Conservation (phyloP, 2,113 vertebrate genomes). For the Mola mola region DNA sequence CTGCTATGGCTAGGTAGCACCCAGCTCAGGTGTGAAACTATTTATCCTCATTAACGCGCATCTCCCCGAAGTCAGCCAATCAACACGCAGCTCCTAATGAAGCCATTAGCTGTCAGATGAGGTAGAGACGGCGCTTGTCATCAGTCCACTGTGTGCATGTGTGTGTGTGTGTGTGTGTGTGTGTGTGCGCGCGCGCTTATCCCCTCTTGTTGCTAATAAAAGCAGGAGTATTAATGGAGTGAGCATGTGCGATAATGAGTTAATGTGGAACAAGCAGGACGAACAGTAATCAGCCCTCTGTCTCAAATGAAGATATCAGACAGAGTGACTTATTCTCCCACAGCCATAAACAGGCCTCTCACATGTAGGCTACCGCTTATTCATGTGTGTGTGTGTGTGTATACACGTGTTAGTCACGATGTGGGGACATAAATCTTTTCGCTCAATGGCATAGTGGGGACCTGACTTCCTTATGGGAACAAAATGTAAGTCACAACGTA, state of each 20-base stretch:
- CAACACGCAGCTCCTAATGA: slow-evolving; percentile 94
- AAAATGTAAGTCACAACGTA: too few species aligned
- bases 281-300: slow-evolving; percentile 85
- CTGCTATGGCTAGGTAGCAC: slow-evolving; percentile 78
- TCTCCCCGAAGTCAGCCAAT: slow-evolving; percentile 96
- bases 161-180: slow-evolving; percentile 40
- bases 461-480: not conserved
- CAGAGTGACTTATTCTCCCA: slow-evolving; percentile 81
- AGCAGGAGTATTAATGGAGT: slow-evolving; percentile 95
- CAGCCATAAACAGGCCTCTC: slow-evolving; percentile 67
- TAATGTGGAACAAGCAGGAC: slow-evolving; percentile 94
- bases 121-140: slow-evolving; percentile 91
- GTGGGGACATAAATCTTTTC: too few species aligned
- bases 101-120: slow-evolving; percentile 98
- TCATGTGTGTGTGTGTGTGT: slow-evolving; percentile 10
- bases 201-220: slow-evolving; percentile 90
- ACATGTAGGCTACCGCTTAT: slow-evolving; percentile 23
- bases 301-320: slow-evolving; percentile 90
- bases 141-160: slow-evolving; percentile 69
- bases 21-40: slow-evolving; percentile 95
- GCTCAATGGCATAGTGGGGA: not conserved
- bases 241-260: slow-evolving; percentile 95
- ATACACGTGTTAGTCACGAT: slow-evolving; percentile 23
- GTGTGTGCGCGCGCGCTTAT: slow-evolving; percentile 16
- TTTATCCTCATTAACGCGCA: slow-evolving; percentile 96